These are phyloP conservation scores for Spongilla lacustris DNA, from an alignment of 37 sponge, comb jelly and placozoan species.

Conservation along the genomic window DNA sequence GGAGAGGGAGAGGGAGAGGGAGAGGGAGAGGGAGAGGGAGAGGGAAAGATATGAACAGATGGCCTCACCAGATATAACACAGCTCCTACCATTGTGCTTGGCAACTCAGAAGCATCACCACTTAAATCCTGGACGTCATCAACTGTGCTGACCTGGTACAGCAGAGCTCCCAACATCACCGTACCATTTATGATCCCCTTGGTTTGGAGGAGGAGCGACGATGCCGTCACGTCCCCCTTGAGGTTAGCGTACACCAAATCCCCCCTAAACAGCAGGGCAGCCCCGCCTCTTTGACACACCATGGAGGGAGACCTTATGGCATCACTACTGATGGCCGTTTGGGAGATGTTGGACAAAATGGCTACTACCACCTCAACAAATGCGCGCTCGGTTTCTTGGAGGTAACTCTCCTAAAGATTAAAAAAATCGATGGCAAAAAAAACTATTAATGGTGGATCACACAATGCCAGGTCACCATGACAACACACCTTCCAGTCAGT, in stretches of 20 bases:
- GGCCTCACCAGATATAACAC: not conserved
- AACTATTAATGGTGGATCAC: no score
- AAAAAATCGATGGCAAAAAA: no score
- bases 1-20: not conserved
- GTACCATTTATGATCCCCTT: not conserved
- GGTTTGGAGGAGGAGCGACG: not conserved
- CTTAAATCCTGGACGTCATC: not conserved
- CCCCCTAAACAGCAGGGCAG: not conserved
- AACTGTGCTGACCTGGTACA: not conserved
- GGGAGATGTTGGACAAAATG: not conserved
- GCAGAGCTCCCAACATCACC: not conserved
- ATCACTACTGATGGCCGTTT: not conserved
- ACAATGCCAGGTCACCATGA: no score
- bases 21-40: not conserved
- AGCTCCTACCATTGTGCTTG: not conserved
- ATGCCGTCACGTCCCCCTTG: not conserved
- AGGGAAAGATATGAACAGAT: not conserved
- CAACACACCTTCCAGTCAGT: not conserved
- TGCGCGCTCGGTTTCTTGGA: not conserved
- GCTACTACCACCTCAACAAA: not conserved
- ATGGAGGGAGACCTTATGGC: not conserved
- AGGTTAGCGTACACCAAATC: not conserved
- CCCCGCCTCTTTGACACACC: not conserved
- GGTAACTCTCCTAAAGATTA: not conserved
- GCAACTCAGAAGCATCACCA: not conserved